These are phyloP conservation scores for Tipula lateralis DNA, from an alignment of 2,888 invertebrate genomes.

Conservation along the genomic window DNA sequence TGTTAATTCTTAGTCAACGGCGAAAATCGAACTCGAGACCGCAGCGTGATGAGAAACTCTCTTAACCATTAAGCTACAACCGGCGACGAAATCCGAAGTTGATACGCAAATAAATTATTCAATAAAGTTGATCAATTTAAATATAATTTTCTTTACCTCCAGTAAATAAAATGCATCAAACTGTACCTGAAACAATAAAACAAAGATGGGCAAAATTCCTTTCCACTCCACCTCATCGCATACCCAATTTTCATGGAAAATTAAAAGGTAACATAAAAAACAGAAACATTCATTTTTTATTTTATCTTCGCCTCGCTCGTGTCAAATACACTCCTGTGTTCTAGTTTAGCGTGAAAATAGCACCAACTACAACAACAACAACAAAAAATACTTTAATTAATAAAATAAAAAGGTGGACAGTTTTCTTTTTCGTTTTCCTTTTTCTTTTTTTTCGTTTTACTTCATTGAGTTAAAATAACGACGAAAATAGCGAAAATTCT, in stretches of 20 bases:
- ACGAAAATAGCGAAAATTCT: conserved; percentile 5
- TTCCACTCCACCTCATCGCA: neutral
- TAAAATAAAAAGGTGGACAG: conserved; percentile 24
- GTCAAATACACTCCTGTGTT: no score
- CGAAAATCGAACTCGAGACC: no score
- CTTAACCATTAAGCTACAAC: no score
- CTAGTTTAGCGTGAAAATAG: neutral
- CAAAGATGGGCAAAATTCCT: neutral
- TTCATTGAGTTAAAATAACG: neutral
- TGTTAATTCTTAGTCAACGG: no score
- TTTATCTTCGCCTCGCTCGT: neutral
- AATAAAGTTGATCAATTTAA: no score
- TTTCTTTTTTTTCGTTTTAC: neutral
- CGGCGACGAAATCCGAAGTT: no score
- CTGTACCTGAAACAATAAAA: neutral
- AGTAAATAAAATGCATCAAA: no score
- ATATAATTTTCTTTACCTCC: no score
- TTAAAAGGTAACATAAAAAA: neutral
- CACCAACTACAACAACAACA: neutral
- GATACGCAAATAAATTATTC: no score
- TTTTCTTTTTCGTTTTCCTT: neutral
- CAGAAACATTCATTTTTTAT: neutral
- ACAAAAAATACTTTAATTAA: neutral
- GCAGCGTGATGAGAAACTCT: no score
- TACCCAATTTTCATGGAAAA: neutral